Evolutionary conservation across 2,113 vertebrate genomes (phyloP).

Genomic region (Greenwoodochromis staneri): DNA sequence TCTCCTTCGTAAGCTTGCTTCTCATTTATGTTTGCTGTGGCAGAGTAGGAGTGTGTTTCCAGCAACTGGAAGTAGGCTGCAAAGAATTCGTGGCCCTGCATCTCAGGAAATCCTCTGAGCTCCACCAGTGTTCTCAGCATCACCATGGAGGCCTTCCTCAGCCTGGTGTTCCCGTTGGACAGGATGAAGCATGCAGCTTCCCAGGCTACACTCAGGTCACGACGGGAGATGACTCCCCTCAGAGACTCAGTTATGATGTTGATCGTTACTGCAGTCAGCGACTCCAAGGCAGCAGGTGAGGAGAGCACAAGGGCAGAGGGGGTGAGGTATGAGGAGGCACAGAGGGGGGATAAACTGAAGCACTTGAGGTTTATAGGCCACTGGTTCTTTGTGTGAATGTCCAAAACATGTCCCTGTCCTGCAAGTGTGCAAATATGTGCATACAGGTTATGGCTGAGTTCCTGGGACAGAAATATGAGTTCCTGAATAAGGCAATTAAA

Average conservation of each 20-base stretch:
- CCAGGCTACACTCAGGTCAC: conserved; percentile 77
- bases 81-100: conserved; percentile 79
- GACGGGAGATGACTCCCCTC: conserved; percentile 77
- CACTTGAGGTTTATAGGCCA: conserved; percentile 78
- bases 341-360: conserved; percentile 66
- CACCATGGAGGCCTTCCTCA: conserved; percentile 72
- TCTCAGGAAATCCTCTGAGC: conserved; percentile 80
- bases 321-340: conserved; percentile 72
- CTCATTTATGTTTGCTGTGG: conserved; percentile 12
- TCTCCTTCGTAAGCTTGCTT: conserved; percentile 71
- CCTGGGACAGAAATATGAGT: conserved; percentile 77
- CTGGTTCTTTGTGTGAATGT: background rate
- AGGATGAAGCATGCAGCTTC: conserved; percentile 79
- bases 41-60: conserved; percentile 12
- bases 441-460: conserved; percentile 74
- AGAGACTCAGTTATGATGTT: conserved; percentile 73
- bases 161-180: conserved; percentile 69
- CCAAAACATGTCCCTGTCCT: background rate
- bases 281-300: conserved; percentile 76
- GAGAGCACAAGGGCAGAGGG: conserved; percentile 74
- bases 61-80: conserved; percentile 77
- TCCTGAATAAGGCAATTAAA: conserved; percentile 79
- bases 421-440: conserved; percentile 21
- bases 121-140: conserved; percentile 77
- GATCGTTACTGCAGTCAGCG: conserved; percentile 72